Percentiles rank a stretch among this genome's conserved stretches.
Conservation (phyloP, 2,888 invertebrate genomes). For the Stenotaenia linearis region DNA sequence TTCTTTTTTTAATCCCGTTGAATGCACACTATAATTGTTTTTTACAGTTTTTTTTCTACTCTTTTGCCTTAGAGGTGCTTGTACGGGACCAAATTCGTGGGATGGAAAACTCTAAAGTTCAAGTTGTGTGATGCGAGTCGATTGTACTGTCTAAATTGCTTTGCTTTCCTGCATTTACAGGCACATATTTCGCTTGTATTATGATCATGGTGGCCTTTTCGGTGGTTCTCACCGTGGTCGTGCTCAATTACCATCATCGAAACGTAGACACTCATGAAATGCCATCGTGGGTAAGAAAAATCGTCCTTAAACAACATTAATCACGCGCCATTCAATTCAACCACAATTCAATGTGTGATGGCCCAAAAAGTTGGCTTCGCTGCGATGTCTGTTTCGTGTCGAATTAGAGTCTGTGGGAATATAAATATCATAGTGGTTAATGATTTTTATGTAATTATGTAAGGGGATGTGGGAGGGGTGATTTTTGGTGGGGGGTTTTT, state of each 20-base stretch:
- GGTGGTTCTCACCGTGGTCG: constrained; percentile 94
- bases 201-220: constrained; percentile 99
- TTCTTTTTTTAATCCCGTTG: not conserved
- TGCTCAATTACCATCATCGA: constrained; percentile 95
- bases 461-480: no score
- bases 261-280: constrained; percentile 95
- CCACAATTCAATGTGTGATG: no score
- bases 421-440: no score
- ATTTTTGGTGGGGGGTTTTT: no score
- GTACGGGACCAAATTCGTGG: constrained; percentile 14
- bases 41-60: constrained; percentile 7
- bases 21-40: not conserved
- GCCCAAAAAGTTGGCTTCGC: no score
- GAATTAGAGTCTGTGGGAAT: no score
- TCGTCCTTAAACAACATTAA: not conserved
- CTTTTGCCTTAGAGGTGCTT: constrained; percentile 17
- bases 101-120: constrained; percentile 14
- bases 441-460: no score
- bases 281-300: constrained; percentile 81
- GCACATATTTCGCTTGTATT: constrained; percentile 98
- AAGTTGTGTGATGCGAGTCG: not conserved
- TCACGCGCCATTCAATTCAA: not conserved
- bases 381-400: no score
- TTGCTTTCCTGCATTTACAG: constrained; percentile 52
- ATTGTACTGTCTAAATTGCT: not conserved